Conservation (phyloP, 2,888 invertebrate species). For the Pecten maximus region DNA sequence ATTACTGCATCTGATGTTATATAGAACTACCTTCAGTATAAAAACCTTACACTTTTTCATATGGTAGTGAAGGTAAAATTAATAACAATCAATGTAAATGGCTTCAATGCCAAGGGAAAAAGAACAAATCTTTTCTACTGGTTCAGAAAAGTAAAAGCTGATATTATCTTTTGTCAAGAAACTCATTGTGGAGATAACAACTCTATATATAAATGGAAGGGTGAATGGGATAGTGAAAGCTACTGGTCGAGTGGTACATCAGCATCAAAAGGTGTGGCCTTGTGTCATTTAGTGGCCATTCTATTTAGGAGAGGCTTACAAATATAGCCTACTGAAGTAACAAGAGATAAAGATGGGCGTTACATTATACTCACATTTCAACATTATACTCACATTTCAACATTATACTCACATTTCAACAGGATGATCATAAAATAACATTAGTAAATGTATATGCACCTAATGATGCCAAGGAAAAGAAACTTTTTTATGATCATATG, state of each 20-base stretch:
- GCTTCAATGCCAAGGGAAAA: background rate
- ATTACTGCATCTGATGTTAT: background rate
- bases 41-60: background rate
- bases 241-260: background rate
- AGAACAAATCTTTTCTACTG: conserved; percentile 11
- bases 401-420: background rate
- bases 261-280: background rate
- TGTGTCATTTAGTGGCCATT: no score
- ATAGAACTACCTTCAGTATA: background rate
- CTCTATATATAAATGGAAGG: background rate
- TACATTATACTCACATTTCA: no score
- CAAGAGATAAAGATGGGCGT: background rate
- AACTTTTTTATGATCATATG: background rate
- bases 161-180: background rate
- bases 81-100: background rate
- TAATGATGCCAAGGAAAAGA: background rate
- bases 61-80: background rate
- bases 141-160: background rate
- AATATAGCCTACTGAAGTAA: background rate
- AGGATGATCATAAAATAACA: background rate
- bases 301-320: background rate
- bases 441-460: background rate
- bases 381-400: no score
- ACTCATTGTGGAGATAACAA: background rate
- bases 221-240: conserved; percentile 10